Conservation (phyloP, 1,140 invertebrate species). For the Aphelenchoides besseyi region DNA sequence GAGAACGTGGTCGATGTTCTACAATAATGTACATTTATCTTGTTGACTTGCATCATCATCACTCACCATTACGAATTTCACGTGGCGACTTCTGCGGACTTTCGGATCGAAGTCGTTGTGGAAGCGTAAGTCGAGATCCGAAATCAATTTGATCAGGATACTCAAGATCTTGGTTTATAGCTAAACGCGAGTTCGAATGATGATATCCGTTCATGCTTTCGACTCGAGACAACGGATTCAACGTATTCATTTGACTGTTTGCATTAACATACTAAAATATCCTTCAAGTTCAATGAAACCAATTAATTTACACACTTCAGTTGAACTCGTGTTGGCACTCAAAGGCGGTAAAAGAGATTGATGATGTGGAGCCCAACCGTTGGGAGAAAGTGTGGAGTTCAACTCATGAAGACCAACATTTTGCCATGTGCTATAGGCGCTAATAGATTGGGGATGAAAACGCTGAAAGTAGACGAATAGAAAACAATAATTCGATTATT, state of each 20-base stretch:
- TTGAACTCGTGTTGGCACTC: slow-evolving; percentile 9
- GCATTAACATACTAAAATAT: slow-evolving; percentile 4
- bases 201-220: slow-evolving; percentile 9
- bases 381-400: background rate
- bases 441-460: background rate
- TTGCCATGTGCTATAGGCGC: background rate
- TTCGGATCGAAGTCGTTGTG: slow-evolving; percentile 21
- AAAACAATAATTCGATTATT: too few relatives aligned
- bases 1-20: slow-evolving; percentile 32
- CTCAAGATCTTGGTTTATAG: background rate
- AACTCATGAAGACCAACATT: background rate
- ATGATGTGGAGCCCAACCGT: background rate
- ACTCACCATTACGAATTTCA: background rate
- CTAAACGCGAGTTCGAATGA: background rate
- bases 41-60: background rate
- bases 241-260: slow-evolving; percentile 5
- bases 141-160: slow-evolving; percentile 12
- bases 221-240: background rate
- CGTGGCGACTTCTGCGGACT: slow-evolving; percentile 23
- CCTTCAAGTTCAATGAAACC: background rate
- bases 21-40: background rate
- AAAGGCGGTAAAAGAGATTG: background rate
- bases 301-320: background rate
- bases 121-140: background rate
- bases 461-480: background rate